Evolutionary conservation across 2,797 vertebrate species (phyloP), one percentile per base, ranked within the genome.

Genomic region (Hybognathus amarus): DNA sequence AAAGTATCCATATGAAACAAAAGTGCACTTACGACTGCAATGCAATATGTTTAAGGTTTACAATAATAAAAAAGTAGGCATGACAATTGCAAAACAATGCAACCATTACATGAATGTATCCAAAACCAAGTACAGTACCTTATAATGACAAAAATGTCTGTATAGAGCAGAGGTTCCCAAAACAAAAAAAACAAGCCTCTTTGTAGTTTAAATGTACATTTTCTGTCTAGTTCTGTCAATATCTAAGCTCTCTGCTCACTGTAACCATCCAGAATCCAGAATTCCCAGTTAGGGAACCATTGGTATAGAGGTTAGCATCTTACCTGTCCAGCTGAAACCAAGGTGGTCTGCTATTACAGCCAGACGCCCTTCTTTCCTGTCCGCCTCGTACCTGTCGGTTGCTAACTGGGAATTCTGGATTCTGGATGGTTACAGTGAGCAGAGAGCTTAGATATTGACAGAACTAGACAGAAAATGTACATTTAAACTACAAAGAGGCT

Each of bases 301-400:
- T 69, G 67, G 12, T 73, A 73, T 24, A 63, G 17, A 27, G 2
- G 40, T 67, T 45, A 47, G 1, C 20, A 12, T 22, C 5, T 93
- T 93, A 99, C 98, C 98, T 89, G 96, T 96, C 98, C 98, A 99
- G 90, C 98, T 99, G 95, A 99, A 99, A 92, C 98, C 98, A 88
- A 99, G 96, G 81, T 99, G 98, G 92, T 99, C 97, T 0, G 97
- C 97, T 83, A 98, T 97, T 90, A 97, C 93, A 87, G 97, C 96
- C 91, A 99, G 94, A 82, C 95, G 95, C 89, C 97, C 96, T 86
- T 98, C 96, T 81, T 95, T 96, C 90, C 94, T 94, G 87, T 97
- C 96, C 85, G 92, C 96, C 91, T 97, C 96, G 89, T 97, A n/a
- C 95, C 92, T 96, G 96, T 92, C n/a, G n/a, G n/a, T n/a, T n/a